These are phyloP conservation scores for Scaptodrosophila lebanonensis DNA, from an alignment of 1,140 invertebrate genomes.

Conservation along the genomic window DNA sequence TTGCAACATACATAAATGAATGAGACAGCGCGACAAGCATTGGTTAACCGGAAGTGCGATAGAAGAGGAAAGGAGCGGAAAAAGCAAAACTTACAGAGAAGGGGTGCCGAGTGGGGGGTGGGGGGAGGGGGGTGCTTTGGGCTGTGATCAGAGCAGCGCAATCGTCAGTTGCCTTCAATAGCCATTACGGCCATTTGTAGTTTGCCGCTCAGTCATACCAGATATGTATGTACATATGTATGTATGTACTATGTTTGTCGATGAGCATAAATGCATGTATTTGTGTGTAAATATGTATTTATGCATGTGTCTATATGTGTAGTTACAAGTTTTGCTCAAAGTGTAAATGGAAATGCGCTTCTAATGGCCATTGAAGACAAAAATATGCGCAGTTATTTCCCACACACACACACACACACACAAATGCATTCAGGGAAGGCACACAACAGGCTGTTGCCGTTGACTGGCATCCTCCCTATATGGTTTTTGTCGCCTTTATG, in stretches of 20 bases:
- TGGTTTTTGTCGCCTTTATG: no score
- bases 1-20: constrained; percentile 44
- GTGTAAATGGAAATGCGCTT: constrained; percentile 58
- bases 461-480: no score
- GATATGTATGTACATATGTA: background rate
- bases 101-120: background rate
- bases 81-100: background rate
- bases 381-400: constrained; percentile 55
- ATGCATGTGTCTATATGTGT: no score
- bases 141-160: constrained; percentile 32
- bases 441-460: no score
- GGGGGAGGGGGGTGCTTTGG: constrained; percentile 10
- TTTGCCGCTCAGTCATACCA: background rate
- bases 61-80: constrained; percentile 5
- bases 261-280: background rate
- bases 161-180: constrained; percentile 37
- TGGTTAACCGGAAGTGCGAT: constrained; percentile 43
- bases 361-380: constrained; percentile 64
- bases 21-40: constrained; percentile 26
- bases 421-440: background rate
- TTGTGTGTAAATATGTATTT: constrained; percentile 1
- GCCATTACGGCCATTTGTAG: constrained; percentile 40
- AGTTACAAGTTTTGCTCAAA: constrained; percentile 5
- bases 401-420: background rate
- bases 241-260: background rate